phyloP scores from a whole-genome alignment of 2,113 vertebrate species.

The Anser brachyrhynchus region DNA sequence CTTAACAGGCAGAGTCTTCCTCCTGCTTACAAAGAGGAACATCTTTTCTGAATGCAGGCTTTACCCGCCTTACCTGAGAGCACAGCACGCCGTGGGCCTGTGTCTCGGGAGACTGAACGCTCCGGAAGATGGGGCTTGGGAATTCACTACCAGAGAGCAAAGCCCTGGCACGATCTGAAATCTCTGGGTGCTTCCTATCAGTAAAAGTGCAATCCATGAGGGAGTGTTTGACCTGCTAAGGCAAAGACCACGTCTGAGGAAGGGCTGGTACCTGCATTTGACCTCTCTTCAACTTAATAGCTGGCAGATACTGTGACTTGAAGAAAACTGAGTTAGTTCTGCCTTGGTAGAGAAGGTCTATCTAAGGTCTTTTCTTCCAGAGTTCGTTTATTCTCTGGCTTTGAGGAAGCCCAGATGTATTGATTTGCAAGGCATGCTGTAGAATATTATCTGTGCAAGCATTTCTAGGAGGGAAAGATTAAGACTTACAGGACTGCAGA shows the following conservation, averaged over 20 bases:
- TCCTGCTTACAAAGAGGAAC: background rate
- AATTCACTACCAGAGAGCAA: background rate
- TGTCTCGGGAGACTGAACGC: background rate
- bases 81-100: fast-evolving
- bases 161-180: background rate
- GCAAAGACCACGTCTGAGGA: background rate
- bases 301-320: background rate
- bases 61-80: background rate
- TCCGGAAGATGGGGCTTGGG: background rate
- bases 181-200: background rate
- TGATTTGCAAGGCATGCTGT: background rate
- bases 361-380: background rate
- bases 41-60: background rate
- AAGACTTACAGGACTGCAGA: background rate
- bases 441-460: background rate
- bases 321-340: background rate
- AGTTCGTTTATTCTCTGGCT: background rate
- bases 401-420: background rate
- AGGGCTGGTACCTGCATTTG: background rate
- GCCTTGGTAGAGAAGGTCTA: background rate
- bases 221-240: background rate
- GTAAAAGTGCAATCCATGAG: background rate
- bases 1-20: background rate
- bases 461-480: background rate
- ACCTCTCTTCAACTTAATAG: background rate